Conservation (phyloP, 2,888 invertebrate species). For the Allacma fusca region DNA sequence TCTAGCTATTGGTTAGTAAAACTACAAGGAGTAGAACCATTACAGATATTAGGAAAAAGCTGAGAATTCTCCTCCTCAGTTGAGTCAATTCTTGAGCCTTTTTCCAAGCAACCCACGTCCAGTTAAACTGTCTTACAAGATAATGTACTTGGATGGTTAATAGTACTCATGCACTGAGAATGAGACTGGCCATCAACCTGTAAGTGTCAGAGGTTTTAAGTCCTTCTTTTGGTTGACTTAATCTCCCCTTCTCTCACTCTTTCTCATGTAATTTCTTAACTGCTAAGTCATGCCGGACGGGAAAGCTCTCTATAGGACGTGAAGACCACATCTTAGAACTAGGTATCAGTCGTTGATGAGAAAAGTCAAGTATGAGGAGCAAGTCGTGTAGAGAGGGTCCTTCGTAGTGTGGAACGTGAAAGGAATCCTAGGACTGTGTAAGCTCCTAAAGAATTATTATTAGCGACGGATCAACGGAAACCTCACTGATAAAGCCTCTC, state of each 20-base stretch:
- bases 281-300: constrained; percentile 25
- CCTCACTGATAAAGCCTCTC: not conserved
- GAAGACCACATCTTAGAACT: not conserved
- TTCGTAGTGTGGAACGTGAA: constrained; percentile 27
- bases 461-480: constrained; percentile 13
- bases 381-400: not conserved
- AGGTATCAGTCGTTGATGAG: not conserved
- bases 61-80: too few relatives aligned
- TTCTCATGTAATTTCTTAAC: constrained; percentile 23
- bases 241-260: constrained; percentile 27
- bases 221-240: constrained; percentile 30
- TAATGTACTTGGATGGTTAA: not conserved
- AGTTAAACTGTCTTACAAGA: not conserved
- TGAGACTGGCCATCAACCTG: constrained; percentile 7
- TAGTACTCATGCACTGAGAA: not conserved
- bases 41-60: too few relatives aligned
- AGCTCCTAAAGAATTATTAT: not conserved
- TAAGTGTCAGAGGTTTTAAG: constrained; percentile 36
- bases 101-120: not conserved
- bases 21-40: too few relatives aligned
- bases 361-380: not conserved
- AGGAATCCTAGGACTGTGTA: constrained; percentile 22
- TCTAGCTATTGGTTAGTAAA: too few relatives aligned
- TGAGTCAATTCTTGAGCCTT: not conserved
- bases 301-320: not conserved